These are phyloP conservation scores for Hymenopus coronatus DNA, from an alignment of 2,888 invertebrate species.

Conservation along the genomic window DNA sequence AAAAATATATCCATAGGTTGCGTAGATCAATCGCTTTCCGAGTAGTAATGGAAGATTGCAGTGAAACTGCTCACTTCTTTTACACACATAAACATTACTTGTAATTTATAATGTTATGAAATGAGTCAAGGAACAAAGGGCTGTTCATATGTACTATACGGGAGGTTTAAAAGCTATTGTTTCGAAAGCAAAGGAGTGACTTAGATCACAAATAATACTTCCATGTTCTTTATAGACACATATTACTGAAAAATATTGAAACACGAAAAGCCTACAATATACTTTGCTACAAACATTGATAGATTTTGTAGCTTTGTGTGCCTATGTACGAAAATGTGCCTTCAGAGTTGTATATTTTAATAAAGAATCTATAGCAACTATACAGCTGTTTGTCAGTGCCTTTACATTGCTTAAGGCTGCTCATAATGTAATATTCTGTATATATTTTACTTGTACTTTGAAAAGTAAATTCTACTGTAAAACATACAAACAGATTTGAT, in stretches of 20 bases:
- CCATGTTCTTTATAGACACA: too few relatives aligned
- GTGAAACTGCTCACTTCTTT: too few relatives aligned
- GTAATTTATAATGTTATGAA: too few relatives aligned
- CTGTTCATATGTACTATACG: too few relatives aligned
- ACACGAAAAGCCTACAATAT: background rate
- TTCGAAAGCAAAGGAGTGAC: too few relatives aligned
- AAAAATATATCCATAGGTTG: too few relatives aligned
- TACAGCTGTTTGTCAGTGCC: background rate
- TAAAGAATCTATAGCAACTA: background rate
- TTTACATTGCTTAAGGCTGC: background rate
- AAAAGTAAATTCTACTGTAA: background rate
- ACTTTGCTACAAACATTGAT: background rate
- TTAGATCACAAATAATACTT: too few relatives aligned
- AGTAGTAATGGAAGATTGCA: too few relatives aligned
- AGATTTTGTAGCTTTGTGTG: background rate
- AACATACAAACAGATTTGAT: background rate
- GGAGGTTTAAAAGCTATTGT: too few relatives aligned
- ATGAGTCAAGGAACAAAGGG: too few relatives aligned
- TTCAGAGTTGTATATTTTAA: background rate
- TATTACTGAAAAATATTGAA: background rate
- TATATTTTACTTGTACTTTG: background rate
- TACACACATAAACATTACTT: too few relatives aligned
- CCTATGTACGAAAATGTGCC: background rate
- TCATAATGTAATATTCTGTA: background rate
- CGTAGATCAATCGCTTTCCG: too few relatives aligned